phyloP scores from a whole-genome alignment of 2,797 vertebrate genomes.

The Cyclura pinguis region DNA sequence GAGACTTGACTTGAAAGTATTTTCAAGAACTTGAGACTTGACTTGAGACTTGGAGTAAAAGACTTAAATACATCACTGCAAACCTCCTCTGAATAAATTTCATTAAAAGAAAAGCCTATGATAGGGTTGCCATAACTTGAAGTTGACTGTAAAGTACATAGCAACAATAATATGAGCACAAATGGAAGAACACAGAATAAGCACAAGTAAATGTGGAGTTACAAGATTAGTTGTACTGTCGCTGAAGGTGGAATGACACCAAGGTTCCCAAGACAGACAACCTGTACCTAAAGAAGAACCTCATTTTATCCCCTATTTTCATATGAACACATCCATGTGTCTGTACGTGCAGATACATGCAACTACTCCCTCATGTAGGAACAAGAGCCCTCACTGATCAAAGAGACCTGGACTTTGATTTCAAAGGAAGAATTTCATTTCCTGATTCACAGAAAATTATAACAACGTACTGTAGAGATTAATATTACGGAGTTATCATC shows the following conservation, averaged over 20 bases:
- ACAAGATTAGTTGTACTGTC: background rate
- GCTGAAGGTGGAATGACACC: background rate
- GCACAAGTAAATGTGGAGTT: background rate
- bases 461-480: constrained; percentile 32
- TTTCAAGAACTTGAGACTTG: too few species aligned
- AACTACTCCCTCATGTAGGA: background rate
- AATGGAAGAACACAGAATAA: background rate
- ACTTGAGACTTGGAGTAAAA: too few species aligned
- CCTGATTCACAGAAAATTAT: constrained; percentile 65
- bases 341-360: too few species aligned
- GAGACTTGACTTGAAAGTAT: too few species aligned
- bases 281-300: background rate
- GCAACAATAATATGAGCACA: background rate
- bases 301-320: background rate
- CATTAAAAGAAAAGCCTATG: too few species aligned
- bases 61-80: too few species aligned
- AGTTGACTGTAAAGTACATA: too few species aligned
- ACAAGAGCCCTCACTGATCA: background rate
- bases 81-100: too few species aligned
- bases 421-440: constrained; percentile 35
- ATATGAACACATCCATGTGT: background rate
- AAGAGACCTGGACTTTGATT: constrained; percentile 32
- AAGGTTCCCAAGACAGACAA: background rate
- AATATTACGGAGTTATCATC: constrained; percentile 64
- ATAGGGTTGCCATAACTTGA: too few species aligned